phyloP scores from a whole-genome alignment of 2,113 vertebrate genomes.

The Varanus salvator region DNA sequence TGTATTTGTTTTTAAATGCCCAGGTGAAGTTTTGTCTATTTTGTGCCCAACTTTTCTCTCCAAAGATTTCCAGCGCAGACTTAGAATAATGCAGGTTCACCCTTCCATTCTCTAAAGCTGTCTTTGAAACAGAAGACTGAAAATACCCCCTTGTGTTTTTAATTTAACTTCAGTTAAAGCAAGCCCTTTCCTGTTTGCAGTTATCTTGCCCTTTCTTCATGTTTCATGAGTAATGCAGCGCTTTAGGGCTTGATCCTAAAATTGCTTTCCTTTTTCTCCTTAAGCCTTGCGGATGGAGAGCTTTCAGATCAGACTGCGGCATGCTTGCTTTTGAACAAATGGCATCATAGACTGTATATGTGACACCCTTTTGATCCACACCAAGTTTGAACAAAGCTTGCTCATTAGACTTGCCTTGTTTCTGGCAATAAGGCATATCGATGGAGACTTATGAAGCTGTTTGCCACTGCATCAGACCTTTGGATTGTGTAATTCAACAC shows the following conservation, averaged over 20 bases:
- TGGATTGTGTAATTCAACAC: too few relatives aligned
- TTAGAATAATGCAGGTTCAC: slow-evolving; percentile 35
- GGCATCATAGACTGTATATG: slow-evolving; percentile 37
- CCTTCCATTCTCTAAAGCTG: slow-evolving; percentile 30
- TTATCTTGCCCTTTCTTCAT: slow-evolving; percentile 59
- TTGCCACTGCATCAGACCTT: not conserved
- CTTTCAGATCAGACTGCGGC: slow-evolving; percentile 33
- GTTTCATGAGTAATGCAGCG: slow-evolving; percentile 59
- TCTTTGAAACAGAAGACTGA: slow-evolving; percentile 49
- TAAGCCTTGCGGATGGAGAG: slow-evolving; percentile 69
- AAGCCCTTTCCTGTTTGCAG: slow-evolving; percentile 58
- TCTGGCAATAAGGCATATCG: not conserved
- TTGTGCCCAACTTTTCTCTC: not conserved
- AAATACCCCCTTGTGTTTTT: slow-evolving; percentile 61
- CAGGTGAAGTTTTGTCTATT: not conserved
- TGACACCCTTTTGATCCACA: slow-evolving; percentile 53
- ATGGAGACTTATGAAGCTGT: not conserved
- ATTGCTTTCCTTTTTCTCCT: slow-evolving; percentile 62
- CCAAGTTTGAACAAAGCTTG: slow-evolving; percentile 51
- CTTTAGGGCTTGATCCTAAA: slow-evolving; percentile 66
- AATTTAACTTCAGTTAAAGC: slow-evolving; percentile 54
- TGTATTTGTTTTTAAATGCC: not conserved
- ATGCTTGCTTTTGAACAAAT: slow-evolving; percentile 57
- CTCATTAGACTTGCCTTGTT: slow-evolving; percentile 22
- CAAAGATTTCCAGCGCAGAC: slow-evolving; percentile 2